A percentile compares a stretch with the other conserved stretches of the same genome.
These are phyloP conservation scores for Onthophagus taurus DNA, from an alignment of 1,140 invertebrate genomes.

Conservation along the genomic window DNA sequence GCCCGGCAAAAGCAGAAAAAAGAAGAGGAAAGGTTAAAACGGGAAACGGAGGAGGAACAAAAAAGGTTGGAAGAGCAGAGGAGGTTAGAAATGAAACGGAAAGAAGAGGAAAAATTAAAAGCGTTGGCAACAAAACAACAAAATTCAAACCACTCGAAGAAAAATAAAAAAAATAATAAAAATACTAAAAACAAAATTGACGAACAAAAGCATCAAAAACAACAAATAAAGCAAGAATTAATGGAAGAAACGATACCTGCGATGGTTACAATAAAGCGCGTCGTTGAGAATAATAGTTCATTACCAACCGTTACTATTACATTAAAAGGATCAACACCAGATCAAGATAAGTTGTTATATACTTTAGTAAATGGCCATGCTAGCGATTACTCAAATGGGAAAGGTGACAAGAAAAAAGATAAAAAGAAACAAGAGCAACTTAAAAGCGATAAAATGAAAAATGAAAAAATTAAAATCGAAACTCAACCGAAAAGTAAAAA, in stretches of 20 bases:
- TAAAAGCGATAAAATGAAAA: background rate
- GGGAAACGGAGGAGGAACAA: conserved; percentile 21
- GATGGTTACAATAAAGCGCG: conserved; percentile 64
- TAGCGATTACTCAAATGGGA: conserved; percentile 1
- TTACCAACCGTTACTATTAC: conserved; percentile 68
- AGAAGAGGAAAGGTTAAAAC: conserved; percentile 20
- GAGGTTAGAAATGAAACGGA: conserved; percentile 8
- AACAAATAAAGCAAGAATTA: conserved; percentile 19
- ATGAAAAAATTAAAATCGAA: conserved; percentile 10
- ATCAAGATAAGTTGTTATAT: conserved; percentile 62
- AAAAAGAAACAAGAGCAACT: conserved; percentile 20
- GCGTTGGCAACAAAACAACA: conserved; percentile 12
- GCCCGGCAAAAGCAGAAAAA: conserved; percentile 32
- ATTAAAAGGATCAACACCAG: conserved; percentile 61
- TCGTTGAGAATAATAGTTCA: conserved; percentile 52
- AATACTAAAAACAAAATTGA: conserved; percentile 9
- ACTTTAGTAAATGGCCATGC: conserved; percentile 60
- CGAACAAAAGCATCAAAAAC: conserved; percentile 14
- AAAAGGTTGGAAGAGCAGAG: conserved; percentile 20
- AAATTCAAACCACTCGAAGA: conserved; percentile 4
- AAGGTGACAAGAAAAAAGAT: conserved; percentile 20
- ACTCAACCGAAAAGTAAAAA: conserved; percentile 27
- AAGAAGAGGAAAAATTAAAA: conserved; percentile 15
- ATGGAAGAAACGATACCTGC: conserved; percentile 38
- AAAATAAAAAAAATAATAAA: conserved; percentile 9